Conservation (phyloP, 1,140 invertebrate species). For the Apis florea region DNA sequence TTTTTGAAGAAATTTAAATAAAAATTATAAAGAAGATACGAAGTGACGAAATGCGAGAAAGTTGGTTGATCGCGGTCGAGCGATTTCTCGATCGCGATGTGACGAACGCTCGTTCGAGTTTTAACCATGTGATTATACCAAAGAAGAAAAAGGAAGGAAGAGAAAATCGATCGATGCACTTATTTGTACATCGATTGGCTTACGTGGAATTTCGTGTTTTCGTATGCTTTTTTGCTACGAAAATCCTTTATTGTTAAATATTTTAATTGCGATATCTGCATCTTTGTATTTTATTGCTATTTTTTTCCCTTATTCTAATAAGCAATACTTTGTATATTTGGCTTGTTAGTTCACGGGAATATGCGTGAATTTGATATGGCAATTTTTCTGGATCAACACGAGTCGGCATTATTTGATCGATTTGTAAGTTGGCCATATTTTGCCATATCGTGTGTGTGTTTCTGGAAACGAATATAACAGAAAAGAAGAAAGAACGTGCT, state of each 20-base stretch:
- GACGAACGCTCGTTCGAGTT: background rate
- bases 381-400: background rate
- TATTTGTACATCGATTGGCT: conserved; percentile 59
- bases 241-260: background rate
- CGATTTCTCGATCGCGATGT: conserved; percentile 73
- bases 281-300: background rate
- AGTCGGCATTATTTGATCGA: background rate
- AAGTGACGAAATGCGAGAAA: conserved; percentile 17
- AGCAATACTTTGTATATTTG: background rate
- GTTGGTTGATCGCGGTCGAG: conserved; percentile 67
- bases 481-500: background rate
- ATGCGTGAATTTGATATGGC: background rate
- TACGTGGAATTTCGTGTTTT: conserved; percentile 30
- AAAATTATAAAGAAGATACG: conserved; percentile 21
- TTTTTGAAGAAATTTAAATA: conserved; percentile 48
- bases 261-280: too few relatives aligned
- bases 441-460: background rate
- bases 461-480: background rate
- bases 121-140: background rate
- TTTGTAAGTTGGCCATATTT: background rate
- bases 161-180: conserved; percentile 42
- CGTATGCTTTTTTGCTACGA: conserved; percentile 48
- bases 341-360: too few relatives aligned
- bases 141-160: conserved; percentile 47
- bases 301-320: background rate